These are phyloP conservation scores for Cichlasoma orientale DNA, from an alignment of 2,797 vertebrate genomes.

Conservation along the genomic window DNA sequence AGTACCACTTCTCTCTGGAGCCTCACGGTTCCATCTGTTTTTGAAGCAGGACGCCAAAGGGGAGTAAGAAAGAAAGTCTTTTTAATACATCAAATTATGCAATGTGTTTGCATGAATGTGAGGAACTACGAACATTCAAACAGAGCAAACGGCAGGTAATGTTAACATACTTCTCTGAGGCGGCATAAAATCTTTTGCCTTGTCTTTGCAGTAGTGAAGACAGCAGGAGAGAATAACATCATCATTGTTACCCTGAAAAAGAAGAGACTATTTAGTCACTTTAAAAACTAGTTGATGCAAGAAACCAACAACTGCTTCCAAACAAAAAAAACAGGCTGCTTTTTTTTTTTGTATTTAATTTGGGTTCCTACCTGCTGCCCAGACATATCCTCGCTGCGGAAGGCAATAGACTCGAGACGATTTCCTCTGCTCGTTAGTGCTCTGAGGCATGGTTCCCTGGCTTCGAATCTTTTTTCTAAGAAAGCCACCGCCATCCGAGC, in stretches of 20 bases:
- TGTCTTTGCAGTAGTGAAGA: constrained; percentile 98
- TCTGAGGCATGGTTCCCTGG: constrained; percentile 88
- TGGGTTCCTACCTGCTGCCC: constrained; percentile 88
- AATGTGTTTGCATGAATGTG: neutral
- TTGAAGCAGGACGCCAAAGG: neutral
- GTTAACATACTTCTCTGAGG: constrained; percentile 86
- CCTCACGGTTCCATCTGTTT: constrained; percentile 88
- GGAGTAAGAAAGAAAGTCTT: neutral
- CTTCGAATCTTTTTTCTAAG: constrained; percentile 91
- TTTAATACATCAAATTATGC: neutral
- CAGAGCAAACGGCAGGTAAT: neutral
- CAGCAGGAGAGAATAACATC: constrained; percentile 97
- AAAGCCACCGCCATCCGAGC: constrained; percentile 91
- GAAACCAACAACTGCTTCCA: neutral
- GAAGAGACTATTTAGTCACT: constrained; percentile 13
- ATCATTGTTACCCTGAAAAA: constrained; percentile 94
- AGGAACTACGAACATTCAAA: neutral
- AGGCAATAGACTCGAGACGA: constrained; percentile 95
- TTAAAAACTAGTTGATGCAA: neutral
- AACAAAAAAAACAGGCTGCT: neutral
- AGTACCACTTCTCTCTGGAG: constrained; percentile 95
- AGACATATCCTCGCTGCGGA: constrained; percentile 96
- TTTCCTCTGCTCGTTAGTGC: constrained; percentile 96
- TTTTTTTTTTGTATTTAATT: neutral
- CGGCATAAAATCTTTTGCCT: constrained; percentile 96